phyloP scores from a whole-genome alignment of 2,888 invertebrate species.

The Leucoma salicis region DNA sequence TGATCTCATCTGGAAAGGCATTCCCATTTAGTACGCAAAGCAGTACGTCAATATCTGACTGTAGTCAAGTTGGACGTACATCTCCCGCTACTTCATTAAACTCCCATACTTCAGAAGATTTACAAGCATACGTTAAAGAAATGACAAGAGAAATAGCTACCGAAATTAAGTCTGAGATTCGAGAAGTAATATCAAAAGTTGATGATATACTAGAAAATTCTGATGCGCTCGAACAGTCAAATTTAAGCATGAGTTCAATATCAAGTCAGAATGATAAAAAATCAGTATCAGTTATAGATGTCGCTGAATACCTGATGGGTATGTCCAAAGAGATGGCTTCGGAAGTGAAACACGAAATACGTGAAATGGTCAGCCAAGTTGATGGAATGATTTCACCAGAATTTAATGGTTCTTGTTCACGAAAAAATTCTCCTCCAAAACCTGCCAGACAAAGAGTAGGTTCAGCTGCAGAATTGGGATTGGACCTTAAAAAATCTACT shows the following conservation, averaged over 20 bases:
- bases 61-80: slow-evolving; percentile 77
- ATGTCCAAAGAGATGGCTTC: slow-evolving; percentile 90
- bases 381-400: slow-evolving; percentile 85
- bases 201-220: slow-evolving; percentile 89
- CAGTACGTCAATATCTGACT: slow-evolving; percentile 79
- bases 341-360: slow-evolving; percentile 89
- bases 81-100: slow-evolving; percentile 81
- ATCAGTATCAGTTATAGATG: slow-evolving; percentile 88
- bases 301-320: slow-evolving; percentile 89
- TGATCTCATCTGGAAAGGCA: slow-evolving; percentile 70
- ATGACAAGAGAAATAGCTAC: slow-evolving; percentile 90
- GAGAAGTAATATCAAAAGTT: slow-evolving; percentile 90
- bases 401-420: slow-evolving; percentile 52
- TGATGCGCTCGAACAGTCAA: slow-evolving; percentile 81
- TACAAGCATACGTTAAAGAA: slow-evolving; percentile 89
- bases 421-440: slow-evolving; percentile 76
- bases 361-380: slow-evolving; percentile 88
- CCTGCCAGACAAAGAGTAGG: slow-evolving; percentile 61
- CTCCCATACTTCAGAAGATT: slow-evolving; percentile 83
- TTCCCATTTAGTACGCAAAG: slow-evolving; percentile 73
- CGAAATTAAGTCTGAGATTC: slow-evolving; percentile 90
- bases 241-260: slow-evolving; percentile 73
- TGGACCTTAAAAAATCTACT: slow-evolving; percentile 57
- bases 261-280: slow-evolving; percentile 85
- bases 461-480: slow-evolving; percentile 70